These are phyloP conservation scores for Dendroctonus ponderosae DNA, from an alignment of 1,140 invertebrate species.

Conservation along the genomic window DNA sequence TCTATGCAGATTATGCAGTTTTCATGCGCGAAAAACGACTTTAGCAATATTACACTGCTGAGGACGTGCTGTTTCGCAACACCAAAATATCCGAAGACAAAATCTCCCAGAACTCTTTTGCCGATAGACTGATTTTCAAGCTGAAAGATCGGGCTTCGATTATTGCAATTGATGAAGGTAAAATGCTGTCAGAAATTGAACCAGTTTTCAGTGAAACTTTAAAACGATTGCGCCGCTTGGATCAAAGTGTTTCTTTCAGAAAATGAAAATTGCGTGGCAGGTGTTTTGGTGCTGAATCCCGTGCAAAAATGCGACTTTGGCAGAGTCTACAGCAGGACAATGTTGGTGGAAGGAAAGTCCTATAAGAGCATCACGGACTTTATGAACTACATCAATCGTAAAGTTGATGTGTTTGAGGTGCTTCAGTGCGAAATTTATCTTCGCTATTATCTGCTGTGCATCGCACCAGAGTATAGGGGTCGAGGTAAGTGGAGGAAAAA, in stretches of 20 bases:
- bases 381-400: slow-evolving; percentile 46
- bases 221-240: background rate
- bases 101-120: slow-evolving; percentile 55
- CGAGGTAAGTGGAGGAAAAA: slow-evolving; percentile 33
- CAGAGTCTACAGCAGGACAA: slow-evolving; percentile 43
- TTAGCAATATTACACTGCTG: slow-evolving; percentile 55
- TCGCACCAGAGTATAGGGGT: slow-evolving; percentile 50
- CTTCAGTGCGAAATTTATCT: slow-evolving; percentile 47
- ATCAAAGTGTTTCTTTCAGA: slow-evolving; percentile 12
- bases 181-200: slow-evolving; percentile 2
- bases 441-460: slow-evolving; percentile 48
- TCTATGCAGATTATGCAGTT: background rate
- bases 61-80: slow-evolving; percentile 53
- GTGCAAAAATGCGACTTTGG: slow-evolving; percentile 44
- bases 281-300: slow-evolving; percentile 42
- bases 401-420: slow-evolving; percentile 48
- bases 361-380: slow-evolving; percentile 49
- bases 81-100: slow-evolving; percentile 53
- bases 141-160: slow-evolving; percentile 64
- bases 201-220: slow-evolving; percentile 7
- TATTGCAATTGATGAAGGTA: slow-evolving; percentile 56
- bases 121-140: slow-evolving; percentile 55
- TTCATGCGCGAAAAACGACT: slow-evolving; percentile 27
- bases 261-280: slow-evolving; percentile 38
- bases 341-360: slow-evolving; percentile 45